phyloP scores from a whole-genome alignment of 1,140 invertebrate species.

The Caerostris extrusa region DNA sequence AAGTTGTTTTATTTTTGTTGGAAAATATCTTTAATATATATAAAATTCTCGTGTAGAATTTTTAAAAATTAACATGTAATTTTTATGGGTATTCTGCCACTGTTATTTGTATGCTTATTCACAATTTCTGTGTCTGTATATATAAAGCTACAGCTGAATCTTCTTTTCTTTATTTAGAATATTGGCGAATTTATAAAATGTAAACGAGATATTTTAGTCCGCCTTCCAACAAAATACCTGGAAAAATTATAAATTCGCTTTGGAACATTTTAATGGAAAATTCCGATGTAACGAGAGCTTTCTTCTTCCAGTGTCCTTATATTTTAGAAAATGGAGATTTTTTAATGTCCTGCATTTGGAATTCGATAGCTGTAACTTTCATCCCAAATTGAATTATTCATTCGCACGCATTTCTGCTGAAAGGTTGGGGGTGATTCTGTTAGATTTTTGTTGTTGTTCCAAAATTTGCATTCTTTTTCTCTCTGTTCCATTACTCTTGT shows the following conservation, averaged over 20 bases:
- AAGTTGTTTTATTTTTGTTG: too few species aligned
- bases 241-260: not conserved
- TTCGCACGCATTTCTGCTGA: not conserved
- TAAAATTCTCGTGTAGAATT: too few species aligned
- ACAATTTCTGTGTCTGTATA: too few species aligned
- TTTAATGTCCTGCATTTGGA: slow-evolving; percentile 37
- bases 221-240: not conserved
- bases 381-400: slow-evolving; percentile 35
- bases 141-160: too few species aligned
- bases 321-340: slow-evolving; percentile 41
- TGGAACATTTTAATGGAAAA: not conserved
- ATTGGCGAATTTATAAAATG: not conserved
- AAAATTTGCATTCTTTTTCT: slow-evolving; percentile 42
- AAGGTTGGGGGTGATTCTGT: not conserved
- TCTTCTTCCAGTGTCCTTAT: slow-evolving; percentile 9
- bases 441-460: not conserved
- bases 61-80: too few species aligned
- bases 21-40: too few species aligned
- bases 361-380: slow-evolving; percentile 24
- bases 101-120: too few species aligned
- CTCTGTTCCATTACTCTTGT: slow-evolving; percentile 23
- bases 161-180: too few species aligned
- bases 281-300: not conserved
- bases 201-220: not conserved
- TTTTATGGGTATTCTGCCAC: too few species aligned